These are phyloP conservation scores for Apotomis betuletana DNA, from an alignment of 2,888 invertebrate species.

Conservation along the genomic window DNA sequence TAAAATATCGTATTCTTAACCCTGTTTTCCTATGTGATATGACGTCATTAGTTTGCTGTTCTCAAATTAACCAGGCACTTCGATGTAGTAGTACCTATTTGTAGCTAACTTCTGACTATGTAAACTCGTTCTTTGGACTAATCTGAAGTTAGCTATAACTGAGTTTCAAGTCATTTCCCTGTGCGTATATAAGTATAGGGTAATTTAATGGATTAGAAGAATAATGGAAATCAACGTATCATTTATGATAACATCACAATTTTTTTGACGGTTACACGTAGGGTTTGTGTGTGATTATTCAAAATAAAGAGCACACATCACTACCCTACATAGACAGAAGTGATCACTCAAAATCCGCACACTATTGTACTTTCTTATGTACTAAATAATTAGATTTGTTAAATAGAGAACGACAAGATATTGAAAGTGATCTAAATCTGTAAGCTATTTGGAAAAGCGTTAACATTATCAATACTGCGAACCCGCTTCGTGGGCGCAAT, in stretches of 20 bases:
- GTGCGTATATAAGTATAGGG: not conserved
- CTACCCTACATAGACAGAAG: constrained; percentile 26
- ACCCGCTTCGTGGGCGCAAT: too few species aligned
- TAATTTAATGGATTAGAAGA: not conserved
- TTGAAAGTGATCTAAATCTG: constrained; percentile 50
- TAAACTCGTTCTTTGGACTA: constrained; percentile 17
- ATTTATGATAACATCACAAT: constrained; percentile 16
- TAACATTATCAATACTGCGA: not conserved
- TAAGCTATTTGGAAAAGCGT: constrained; percentile 49
- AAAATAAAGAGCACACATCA: constrained; percentile 21
- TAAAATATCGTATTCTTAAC: constrained; percentile 50
- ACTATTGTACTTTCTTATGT: constrained; percentile 39
- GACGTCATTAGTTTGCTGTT: constrained; percentile 50
- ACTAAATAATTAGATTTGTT: constrained; percentile 42
- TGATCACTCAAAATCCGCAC: constrained; percentile 18
- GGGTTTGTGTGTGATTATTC: not conserved
- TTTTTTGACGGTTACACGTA: constrained; percentile 17
- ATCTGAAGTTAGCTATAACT: constrained; percentile 16
- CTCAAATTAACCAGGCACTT: constrained; percentile 58
- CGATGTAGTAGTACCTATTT: constrained; percentile 43
- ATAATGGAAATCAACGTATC: not conserved
- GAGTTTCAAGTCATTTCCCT: constrained; percentile 8
- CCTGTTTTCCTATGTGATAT: constrained; percentile 73
- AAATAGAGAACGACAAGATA: constrained; percentile 46
- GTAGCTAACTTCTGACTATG: constrained; percentile 26